A percentile compares a stretch with the other conserved stretches of the same genome.
phyloP scores from a whole-genome alignment of 1,140 invertebrate species.

The Drosophila gunungcola region DNA sequence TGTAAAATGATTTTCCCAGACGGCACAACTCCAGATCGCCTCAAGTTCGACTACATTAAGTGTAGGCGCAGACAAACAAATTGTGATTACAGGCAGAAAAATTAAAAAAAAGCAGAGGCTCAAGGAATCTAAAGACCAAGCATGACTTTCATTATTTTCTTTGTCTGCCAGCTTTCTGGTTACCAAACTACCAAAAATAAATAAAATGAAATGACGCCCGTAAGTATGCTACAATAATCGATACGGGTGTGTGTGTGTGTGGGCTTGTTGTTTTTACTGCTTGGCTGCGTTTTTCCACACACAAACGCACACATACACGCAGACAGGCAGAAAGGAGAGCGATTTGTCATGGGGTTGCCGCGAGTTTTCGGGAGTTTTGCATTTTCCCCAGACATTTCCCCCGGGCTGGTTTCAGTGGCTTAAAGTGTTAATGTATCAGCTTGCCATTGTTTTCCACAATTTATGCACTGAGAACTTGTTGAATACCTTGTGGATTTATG shows the following conservation, averaged over 20 bases:
- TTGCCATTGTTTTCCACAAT: slow-evolving; percentile 45
- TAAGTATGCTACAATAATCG: slow-evolving; percentile 82
- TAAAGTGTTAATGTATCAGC: slow-evolving; percentile 64
- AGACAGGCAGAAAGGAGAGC: slow-evolving; percentile 22
- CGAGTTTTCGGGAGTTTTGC: slow-evolving; percentile 51
- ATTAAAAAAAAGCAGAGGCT: slow-evolving; percentile 23
- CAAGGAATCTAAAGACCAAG: slow-evolving; percentile 36
- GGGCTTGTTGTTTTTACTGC: slow-evolving; percentile 48
- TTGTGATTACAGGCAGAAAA: slow-evolving; percentile 62
- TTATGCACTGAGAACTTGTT: slow-evolving; percentile 64
- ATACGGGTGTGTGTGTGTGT: slow-evolving; percentile 48
- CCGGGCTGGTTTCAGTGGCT: slow-evolving; percentile 37
- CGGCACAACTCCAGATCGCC: slow-evolving; percentile 35
- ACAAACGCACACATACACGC: slow-evolving; percentile 27
- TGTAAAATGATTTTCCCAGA: slow-evolving; percentile 53
- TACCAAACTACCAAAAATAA: slow-evolving; percentile 40
- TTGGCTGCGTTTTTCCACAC: slow-evolving; percentile 54
- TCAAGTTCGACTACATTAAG: slow-evolving; percentile 47
- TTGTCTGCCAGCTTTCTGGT: slow-evolving; percentile 16
- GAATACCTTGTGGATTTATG: slow-evolving; percentile 49
- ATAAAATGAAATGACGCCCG: slow-evolving; percentile 50
- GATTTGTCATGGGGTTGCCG: slow-evolving; percentile 63
- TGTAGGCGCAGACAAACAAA: slow-evolving; percentile 50
- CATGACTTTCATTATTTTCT: slow-evolving; percentile 64
- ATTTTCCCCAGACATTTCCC: slow-evolving; percentile 39